Evolutionary conservation across 2,113 vertebrate species (phyloP), one percentile per base, ranked within the genome.

Genomic region (Herpetotheres cachinnans): DNA sequence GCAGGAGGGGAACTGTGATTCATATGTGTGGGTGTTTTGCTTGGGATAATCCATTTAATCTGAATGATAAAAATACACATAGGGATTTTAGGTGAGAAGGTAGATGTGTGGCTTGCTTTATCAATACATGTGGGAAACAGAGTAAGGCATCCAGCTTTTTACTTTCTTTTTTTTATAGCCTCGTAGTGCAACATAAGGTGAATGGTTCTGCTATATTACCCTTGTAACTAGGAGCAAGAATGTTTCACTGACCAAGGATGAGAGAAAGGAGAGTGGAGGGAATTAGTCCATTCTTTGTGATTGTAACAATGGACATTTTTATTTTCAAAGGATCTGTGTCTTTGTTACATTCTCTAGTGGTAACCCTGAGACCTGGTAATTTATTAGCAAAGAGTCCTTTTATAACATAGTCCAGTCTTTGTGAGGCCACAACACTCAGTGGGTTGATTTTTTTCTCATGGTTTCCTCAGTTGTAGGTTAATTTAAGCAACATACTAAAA

Each of bases 261-360:
- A 86, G 44, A 77, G 54, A 81, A 86, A 72, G 82, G 38, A 88
- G 32, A 77, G 30, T 21, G 16, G 15, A 76, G 46, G 50, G 59
- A 96, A 87, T 90, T 87, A 87, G 62, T 83, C 20, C 50, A 47
- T 76, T 92, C 62, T 96, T 91, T 94, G 81, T 88, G 58, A 78
- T 13, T 65, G 30, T 44, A 93, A 81, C 70, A 92, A 65, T 26
- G 11, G 27, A 16, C 40, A 78, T 40, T 95, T 93, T 80, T 86
- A 73, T 87, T 91, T 93, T 77, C 72, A 92, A 54, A 81, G 40
- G 20, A 61, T 74, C 46, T 89, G 24, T 80, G 66, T 34, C 46
- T 90, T 91, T 86, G n/a, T 71, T 83, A 22, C 21, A 63, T 88
- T 89, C 30, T 80, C 20, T 56, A 61, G 22, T 65, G 21, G 54